phyloP scores from a whole-genome alignment of 2,113 vertebrate genomes.

The Hypocryptadius cinnamomeus region DNA sequence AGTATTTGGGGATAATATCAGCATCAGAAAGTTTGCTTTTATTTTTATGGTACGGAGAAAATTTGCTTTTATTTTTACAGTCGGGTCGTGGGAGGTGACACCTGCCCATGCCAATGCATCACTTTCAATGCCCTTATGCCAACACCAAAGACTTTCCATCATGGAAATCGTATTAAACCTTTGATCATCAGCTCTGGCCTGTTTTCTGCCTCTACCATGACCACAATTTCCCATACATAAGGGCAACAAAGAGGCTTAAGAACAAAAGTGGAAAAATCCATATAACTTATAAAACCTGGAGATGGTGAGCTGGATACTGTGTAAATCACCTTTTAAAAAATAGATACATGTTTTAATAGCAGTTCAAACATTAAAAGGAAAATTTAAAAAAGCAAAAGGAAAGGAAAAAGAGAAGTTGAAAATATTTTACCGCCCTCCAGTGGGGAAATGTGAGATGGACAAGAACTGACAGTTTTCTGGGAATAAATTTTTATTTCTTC shows the following conservation, averaged over 20 bases:
- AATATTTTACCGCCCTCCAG: constrained; percentile 62
- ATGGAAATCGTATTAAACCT: background rate
- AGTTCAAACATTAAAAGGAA: background rate
- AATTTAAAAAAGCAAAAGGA: background rate
- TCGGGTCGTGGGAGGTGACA: accelerated
- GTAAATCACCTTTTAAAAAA: background rate
- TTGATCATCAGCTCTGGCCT: background rate
- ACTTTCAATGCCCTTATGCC: background rate
- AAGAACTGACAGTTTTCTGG: background rate
- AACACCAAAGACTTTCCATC: background rate
- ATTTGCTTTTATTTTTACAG: background rate
- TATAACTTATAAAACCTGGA: background rate
- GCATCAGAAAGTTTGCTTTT: background rate
- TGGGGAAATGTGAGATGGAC: background rate
- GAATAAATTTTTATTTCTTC: background rate
- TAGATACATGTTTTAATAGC: background rate
- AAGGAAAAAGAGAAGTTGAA: background rate
- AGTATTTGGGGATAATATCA: background rate
- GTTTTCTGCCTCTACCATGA: background rate
- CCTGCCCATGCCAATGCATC: background rate
- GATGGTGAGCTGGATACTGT: background rate
- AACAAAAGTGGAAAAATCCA: background rate
- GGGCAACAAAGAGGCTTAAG: background rate
- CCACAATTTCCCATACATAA: background rate
- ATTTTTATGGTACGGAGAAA: background rate